A percentile compares a stretch with the other conserved stretches of the same genome.
Conservation (phyloP, 2,888 invertebrate species). For the Philereme vetulata region DNA sequence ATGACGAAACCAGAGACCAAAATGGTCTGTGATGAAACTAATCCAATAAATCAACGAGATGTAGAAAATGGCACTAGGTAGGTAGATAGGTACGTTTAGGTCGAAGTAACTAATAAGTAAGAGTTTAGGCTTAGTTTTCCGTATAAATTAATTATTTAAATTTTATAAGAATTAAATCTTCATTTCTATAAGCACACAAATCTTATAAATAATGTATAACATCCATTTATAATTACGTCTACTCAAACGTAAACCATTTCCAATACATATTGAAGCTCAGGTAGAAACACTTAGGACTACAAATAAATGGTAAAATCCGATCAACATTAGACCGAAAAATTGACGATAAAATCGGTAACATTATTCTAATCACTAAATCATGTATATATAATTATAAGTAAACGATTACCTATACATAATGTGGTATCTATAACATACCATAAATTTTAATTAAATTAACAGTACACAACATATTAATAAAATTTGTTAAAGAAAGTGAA, state of each 20-base stretch:
- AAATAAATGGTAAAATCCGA: slow-evolving; percentile 6
- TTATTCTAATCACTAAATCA: slow-evolving; percentile 13
- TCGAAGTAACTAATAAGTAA: no score
- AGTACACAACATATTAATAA: slow-evolving; percentile 75
- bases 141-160: no score
- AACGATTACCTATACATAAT: slow-evolving; percentile 6
- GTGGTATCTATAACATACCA: slow-evolving; percentile 56
- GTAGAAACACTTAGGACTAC: slow-evolving; percentile 9
- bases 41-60: no score
- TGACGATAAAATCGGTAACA: slow-evolving; percentile 18
- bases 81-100: no score
- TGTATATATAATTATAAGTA: not conserved
- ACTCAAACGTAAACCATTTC: slow-evolving; percentile 5
- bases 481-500: slow-evolving; percentile 77
- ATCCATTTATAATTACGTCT: not conserved
- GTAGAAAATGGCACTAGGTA: no score
- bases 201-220: not conserved
- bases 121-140: no score
- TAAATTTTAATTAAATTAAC: slow-evolving; percentile 65
- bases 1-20: no score
- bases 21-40: no score
- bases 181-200: not conserved
- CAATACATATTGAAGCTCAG: not conserved
- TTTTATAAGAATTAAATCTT: not conserved
- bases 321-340: slow-evolving; percentile 21